Evolutionary conservation across 30 jellyfish, hydroid and myxozoan species (phyloP), one percentile per base, ranked within the genome.

Genomic region (Turritopsis rubra): DNA sequence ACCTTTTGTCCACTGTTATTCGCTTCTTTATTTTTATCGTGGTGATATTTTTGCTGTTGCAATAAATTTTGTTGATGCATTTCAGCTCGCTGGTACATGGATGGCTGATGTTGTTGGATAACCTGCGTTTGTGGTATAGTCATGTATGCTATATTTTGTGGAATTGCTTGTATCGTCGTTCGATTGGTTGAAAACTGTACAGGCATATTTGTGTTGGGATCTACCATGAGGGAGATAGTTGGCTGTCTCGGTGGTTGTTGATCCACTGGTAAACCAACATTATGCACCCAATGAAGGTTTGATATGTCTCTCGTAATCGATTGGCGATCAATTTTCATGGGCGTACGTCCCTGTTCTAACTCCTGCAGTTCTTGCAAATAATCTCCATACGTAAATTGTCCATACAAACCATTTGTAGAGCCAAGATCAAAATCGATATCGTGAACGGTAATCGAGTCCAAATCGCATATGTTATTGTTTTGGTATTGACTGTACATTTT

Each of bases 171-270:
- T 28, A 72, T 73, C 25, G 54, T 81, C 4, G 73, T 18, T 17
- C 84, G 90, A 68, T 88, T 91, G 75, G 88, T 72, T 28, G 98
- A 82, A 30, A 83, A 81, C 54, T 91, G 98, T 22, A 91, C 95
- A 3, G 98, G 98, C 75, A 91, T 65, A 78, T 91, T 87, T 84
- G 98, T 91, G 85, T 91, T 91, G 16, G 98, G 98, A 30, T 91
- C 98, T 1, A 91, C 98, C 95, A 91, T 86, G 28, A 91, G 74
- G 83, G 92, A 94, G 75, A 91, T 90, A 29, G 98, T 79, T 18
- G 78, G 81, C 60, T 80, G 87, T 52, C 87, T 53, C 9, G 79
- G 21, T 28, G 78, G 87, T 29, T 53, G 83, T 66, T 91, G 98
- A 52, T 91, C 98, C 8, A 86, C 86, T 30, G 94, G 98, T 81